Base-by-base conservation (phyloP, 1,140 invertebrate genomes). In the Nylanderia fulva region DNA sequence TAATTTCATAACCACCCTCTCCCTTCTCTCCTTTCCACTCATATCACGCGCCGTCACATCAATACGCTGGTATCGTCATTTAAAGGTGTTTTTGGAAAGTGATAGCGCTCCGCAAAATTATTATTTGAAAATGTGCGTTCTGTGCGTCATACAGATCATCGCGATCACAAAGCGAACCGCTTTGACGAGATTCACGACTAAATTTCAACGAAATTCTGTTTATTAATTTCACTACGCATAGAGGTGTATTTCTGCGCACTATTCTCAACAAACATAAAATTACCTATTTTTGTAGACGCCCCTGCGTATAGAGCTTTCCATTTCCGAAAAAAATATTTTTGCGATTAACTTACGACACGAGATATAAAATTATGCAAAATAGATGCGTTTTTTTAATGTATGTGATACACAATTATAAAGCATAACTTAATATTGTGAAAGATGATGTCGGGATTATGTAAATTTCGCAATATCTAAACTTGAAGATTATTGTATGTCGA, bases 331-430 rank as follows among this genome's bases (percentile, higher is more conserved):
- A 52, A 64, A 56, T 66, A 36, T 24, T 18, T 42, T 54, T 64
- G 39, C n/a, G n/a, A 24, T 29, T 24, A 21, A 60, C 68, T 77
- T 79, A 54, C 68, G 39, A 56, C 39, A 60, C 63, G 54, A 80
- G 45, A 72, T 69, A 24, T 27, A 85, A n/a, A 69, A 69, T 69
- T 85, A 36, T 48, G 5, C 18, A 48, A 52, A 85, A 63, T 27
- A 24, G 21, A 33, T n/a, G n/a, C 21, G 24, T 42, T 21, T 2
- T 71, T 2, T 69, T 36, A 24, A 71, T 18, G 39, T 13, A n/a
- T n/a, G n/a, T n/a, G n/a, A n/a, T 60, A 64, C 33, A 36, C 45
- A 48, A 80, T 64, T 79, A 80, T 18, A 42, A 52, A 5, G 15
- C 29, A 48, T 48, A 4, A 48, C 9, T 4, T 48, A 48, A 48